Percentiles rank a stretch among this genome's conserved stretches.
These are phyloP conservation scores for Pachyseris speciosa DNA, from an alignment of 64 coral and sea anemone species.

Conservation along the genomic window DNA sequence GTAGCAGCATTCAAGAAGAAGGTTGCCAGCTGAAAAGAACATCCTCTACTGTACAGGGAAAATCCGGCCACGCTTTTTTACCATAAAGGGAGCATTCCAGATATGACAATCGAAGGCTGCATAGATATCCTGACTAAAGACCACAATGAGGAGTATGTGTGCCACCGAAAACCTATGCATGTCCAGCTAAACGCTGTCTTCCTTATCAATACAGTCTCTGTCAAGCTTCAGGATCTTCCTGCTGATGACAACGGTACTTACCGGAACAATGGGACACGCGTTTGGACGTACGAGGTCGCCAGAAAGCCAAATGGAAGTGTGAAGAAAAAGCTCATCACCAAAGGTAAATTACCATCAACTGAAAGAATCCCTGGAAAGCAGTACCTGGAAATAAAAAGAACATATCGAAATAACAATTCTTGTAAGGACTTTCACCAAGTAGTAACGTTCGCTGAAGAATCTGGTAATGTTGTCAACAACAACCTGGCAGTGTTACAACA, in stretches of 20 bases:
- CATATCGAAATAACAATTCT: slow-evolving; percentile 66
- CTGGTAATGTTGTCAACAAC: slow-evolving; percentile 14
- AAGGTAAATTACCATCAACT: slow-evolving; percentile 24
- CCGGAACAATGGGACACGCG: slow-evolving; percentile 49
- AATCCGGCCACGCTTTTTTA: slow-evolving; percentile 46
- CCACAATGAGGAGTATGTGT: slow-evolving; percentile 49
- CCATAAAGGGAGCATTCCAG: slow-evolving; percentile 54
- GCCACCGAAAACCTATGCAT: slow-evolving; percentile 58
- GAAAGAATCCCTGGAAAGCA: slow-evolving; percentile 31
- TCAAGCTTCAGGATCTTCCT: slow-evolving; percentile 66
- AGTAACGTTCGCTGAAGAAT: slow-evolving; percentile 52
- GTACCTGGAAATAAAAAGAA: slow-evolving; percentile 60
- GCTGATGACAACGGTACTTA: slow-evolving; percentile 73
- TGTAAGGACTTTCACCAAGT: slow-evolving; percentile 68
- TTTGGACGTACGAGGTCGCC: slow-evolving; percentile 61
- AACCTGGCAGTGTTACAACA: slow-evolving; percentile 60
- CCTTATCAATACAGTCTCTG: slow-evolving; percentile 59
- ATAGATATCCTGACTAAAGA: slow-evolving; percentile 71
- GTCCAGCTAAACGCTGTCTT: slow-evolving; percentile 79
- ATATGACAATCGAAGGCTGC: slow-evolving; percentile 64
- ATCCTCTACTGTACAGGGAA: slow-evolving; percentile 51
- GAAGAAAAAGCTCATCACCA: slow-evolving; percentile 38
- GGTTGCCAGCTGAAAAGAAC: slow-evolving; percentile 51
- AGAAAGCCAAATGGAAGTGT: slow-evolving; percentile 32
- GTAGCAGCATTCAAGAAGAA: neutral